Base-by-base conservation (phyloP, 2,797 vertebrate species). In the Coregonus sp. region DNA sequence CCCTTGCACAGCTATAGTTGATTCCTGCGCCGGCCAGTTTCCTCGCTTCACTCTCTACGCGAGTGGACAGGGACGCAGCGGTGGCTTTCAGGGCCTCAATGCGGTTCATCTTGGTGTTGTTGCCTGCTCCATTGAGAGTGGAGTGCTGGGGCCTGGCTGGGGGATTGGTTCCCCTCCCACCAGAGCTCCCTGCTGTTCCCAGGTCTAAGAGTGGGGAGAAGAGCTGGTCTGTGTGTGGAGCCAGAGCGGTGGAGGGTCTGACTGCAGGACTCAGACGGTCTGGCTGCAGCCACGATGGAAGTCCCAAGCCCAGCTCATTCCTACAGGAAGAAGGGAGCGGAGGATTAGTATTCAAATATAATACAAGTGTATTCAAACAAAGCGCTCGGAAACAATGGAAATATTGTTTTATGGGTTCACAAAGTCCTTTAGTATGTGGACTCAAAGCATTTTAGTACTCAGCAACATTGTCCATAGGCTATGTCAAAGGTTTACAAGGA, bases 31-130 rank as follows among this genome's bases (percentile, higher is more conserved):
- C 94, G 9, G 96, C 96, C 85, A 99, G 90, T 79, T 95, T 98
- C 69, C 95, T 95, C 5, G 98, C 97, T 89, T 99, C 97, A 1
- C 84, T 97, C 92, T 98, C 98, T 82, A 99, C 96, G 50, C 97
- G 96, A 78, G 88, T 96, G 67, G 97, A 99, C 71, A 99, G 93
- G 20, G 96, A 97, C 50, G 95, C 94, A 18, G 98, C 98, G n/a
- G 96, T 97, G 75, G 97, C 96, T 89, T 98, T 99, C 80, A 99
- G 86, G 74, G 96, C 96, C 85, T 99, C 96, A 67, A 99, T 96
- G 3, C 96, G 96, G 80, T 95, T 95, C 81, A 95, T 85, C 90
- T 95, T 97, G 87, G 80, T 72, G 85, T 89, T 94, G 81, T 89
- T 93, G 0, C 90, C 90, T 80, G 89, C 91, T 70, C 87, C 33